Base-by-base conservation (phyloP, 2,888 invertebrate genomes). In the Cataglyphis altisquamis region DNA sequence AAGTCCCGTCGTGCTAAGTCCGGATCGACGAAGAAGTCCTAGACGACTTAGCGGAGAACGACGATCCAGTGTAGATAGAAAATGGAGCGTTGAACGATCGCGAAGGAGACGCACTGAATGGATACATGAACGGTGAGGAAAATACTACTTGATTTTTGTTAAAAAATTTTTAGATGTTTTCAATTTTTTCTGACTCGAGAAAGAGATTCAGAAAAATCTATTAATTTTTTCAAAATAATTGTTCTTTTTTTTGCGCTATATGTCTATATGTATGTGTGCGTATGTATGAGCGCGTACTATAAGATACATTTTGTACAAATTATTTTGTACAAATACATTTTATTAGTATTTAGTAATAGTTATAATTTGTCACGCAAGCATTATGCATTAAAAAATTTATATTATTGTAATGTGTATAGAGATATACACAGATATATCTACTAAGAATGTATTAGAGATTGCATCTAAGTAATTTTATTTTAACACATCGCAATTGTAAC, bases 61-160 rank as follows among this genome's bases (percentile, higher is more conserved):
- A 32, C 91, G 91, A 63, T 86, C 87, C 21, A 94, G 94, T 84
- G 68, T 89, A 0, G 94, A 94, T 3, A 90, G 92, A 87, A 91
- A 92, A 75, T 90, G 92, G 82, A 93, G 91, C 70, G 67, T 90
- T 0, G 94, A 94, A 80, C 89, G 94, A 39, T 36, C 21, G 62
- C 92, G 91, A 60, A 90, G 92, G 77, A 89, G 93, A 86, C 90
- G 93, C 63, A 18, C 52, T 10, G 91, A 91, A 57, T 72, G 70
- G 70, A 52, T 87, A 60, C 90, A 91, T 9, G 94, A 94, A 91
- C 94, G 94, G 94, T 94, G 90, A 94, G 93, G 81, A 86, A 67
- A 85, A 39, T 18, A 73, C n/a, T 67, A 63, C 12, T 67, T 60
- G 52, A 74, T 57, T 9, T 48, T 60, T 78, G 39, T 77, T 57